These are phyloP conservation scores for Brachypteracias leptosomus DNA, from an alignment of 2,113 vertebrate species.

Conservation along the genomic window DNA sequence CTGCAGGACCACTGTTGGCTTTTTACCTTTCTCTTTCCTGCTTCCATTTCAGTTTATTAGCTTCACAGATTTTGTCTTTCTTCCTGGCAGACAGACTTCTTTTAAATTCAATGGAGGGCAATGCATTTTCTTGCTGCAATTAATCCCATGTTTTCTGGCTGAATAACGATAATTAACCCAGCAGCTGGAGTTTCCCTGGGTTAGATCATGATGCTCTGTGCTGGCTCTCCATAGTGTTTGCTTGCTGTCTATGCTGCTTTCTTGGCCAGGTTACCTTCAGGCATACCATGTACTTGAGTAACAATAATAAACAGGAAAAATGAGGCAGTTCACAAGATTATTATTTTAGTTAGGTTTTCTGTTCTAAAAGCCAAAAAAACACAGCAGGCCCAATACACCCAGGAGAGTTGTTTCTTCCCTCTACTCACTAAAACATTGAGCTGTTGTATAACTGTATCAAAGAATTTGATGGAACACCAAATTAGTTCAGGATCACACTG, in stretches of 20 bases:
- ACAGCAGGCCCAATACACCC: not conserved
- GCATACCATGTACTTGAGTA: conserved; percentile 35
- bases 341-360: conserved; percentile 45
- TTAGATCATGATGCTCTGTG: not conserved
- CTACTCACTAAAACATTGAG: not conserved
- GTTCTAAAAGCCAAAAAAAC: conserved; percentile 13
- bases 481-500: not conserved
- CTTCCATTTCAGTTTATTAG: not conserved
- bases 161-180: not conserved
- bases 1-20: not conserved
- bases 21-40: not conserved
- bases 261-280: conserved; percentile 36
- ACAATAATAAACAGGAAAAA: conserved; percentile 52
- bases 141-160: not conserved
- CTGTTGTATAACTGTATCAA: not conserved
- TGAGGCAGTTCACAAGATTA: not conserved
- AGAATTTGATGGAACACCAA: not conserved
- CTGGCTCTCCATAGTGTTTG: not conserved
- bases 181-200: not conserved
- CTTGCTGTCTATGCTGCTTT: conserved; percentile 2
- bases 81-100: not conserved
- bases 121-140: not conserved
- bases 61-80: not conserved
- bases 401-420: not conserved
- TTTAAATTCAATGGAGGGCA: not conserved